These are phyloP conservation scores for Drosophila sucinea DNA, from an alignment of 1,140 invertebrate species.

Conservation along the genomic window DNA sequence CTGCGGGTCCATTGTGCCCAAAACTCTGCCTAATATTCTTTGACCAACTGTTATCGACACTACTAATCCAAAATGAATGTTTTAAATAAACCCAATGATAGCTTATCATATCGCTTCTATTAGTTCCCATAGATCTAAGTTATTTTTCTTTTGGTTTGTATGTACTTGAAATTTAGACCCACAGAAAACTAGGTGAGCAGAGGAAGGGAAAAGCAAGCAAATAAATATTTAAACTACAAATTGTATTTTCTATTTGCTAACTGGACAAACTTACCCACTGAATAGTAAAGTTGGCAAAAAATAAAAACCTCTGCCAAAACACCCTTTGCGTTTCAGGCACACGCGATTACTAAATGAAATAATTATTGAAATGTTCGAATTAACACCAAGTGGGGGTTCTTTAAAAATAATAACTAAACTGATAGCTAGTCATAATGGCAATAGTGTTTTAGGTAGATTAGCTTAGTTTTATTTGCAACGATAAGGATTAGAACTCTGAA, in stretches of 20 bases:
- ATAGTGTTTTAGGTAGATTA: conserved; percentile 58
- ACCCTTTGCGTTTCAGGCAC: conserved; percentile 38
- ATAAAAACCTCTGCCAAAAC: conserved; percentile 3
- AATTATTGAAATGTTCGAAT: background rate
- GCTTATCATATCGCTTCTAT: conserved; percentile 49
- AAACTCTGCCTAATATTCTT: conserved; percentile 11
- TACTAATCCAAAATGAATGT: conserved; percentile 20
- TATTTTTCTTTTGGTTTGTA: conserved; percentile 15
- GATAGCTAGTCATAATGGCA: conserved; percentile 48
- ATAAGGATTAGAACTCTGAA: conserved; percentile 59
- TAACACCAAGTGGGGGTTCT: conserved; percentile 56
- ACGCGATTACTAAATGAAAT: conserved; percentile 41
- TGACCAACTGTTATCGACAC: conserved; percentile 29
- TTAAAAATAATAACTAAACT: conserved; percentile 43
- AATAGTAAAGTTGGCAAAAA: background rate
- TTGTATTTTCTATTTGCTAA: background rate
- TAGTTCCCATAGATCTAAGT: conserved; percentile 40
- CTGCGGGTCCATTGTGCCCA: background rate
- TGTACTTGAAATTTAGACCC: conserved; percentile 21
- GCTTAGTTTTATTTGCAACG: conserved; percentile 46
- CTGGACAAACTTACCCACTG: conserved; percentile 18
- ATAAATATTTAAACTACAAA: conserved; percentile 9
- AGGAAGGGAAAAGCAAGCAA: background rate
- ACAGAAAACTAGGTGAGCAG: background rate
- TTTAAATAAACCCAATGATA: conserved; percentile 58